These are phyloP conservation scores for Teleogryllus occipitalis DNA, from an alignment of 1,140 invertebrate species.

Conservation along the genomic window DNA sequence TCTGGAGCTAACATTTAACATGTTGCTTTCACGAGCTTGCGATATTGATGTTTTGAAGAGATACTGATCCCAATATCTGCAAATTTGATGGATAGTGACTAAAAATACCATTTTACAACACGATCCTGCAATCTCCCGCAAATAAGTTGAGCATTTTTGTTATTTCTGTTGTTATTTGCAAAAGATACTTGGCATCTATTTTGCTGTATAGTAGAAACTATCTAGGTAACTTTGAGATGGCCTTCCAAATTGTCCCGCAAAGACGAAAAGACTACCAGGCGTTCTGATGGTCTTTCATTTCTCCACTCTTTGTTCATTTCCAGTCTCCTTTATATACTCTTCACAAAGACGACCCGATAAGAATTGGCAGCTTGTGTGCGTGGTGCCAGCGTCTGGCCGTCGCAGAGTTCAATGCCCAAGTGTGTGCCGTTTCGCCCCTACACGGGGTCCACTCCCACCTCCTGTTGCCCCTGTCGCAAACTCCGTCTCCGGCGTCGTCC, in stretches of 20 bases:
- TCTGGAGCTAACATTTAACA: too few species aligned
- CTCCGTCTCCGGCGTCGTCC: neutral
- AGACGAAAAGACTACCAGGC: neutral
- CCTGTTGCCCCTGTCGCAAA: neutral
- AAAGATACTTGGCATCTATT: neutral
- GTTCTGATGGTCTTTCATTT: neutral
- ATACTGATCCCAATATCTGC: too few species aligned
- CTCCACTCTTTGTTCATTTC: neutral
- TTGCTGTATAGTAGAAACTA: neutral
- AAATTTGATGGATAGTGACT: too few species aligned
- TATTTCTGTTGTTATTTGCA: neutral
- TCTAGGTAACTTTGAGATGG: neutral
- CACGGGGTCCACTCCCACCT: neutral
- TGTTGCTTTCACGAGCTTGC: too few species aligned
- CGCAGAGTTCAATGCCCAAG: too few species aligned
- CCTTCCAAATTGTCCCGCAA: neutral
- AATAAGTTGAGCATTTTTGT: too few species aligned
- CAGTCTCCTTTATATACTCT: neutral
- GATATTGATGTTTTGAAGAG: too few species aligned
- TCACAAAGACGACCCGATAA: neutral
- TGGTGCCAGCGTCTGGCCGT: too few species aligned
- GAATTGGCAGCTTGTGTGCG: too few species aligned
- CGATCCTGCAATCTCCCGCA: too few species aligned
- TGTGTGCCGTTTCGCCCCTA: too few species aligned
- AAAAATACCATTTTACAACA: too few species aligned